Evolutionary conservation across 2,797 vertebrate species (phyloP).

Genomic region (Trichosurus vulpecula): DNA sequence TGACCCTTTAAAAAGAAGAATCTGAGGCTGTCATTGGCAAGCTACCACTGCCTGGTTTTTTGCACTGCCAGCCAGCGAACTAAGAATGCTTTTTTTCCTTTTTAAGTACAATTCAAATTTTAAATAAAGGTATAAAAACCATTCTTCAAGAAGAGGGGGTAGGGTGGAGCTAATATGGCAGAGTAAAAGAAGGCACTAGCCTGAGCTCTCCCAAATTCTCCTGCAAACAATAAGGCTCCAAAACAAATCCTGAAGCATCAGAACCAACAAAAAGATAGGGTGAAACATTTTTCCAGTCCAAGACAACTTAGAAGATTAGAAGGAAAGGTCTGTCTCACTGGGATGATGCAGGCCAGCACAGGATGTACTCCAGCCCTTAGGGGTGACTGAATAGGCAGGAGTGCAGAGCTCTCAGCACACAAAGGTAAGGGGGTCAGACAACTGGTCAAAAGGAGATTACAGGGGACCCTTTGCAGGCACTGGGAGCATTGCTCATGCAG

Average conservation of each 20-base stretch:
- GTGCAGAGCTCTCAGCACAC: neutral
- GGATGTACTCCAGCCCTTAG: neutral
- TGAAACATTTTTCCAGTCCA: neutral
- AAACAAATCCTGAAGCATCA: neutral
- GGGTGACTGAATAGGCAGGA: neutral
- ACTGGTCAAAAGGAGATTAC: neutral
- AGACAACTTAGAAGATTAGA: neutral
- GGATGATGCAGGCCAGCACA: neutral
- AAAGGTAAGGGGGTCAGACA: neutral
- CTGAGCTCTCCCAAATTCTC: neutral
- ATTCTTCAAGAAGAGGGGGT: neutral
- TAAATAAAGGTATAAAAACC: neutral
- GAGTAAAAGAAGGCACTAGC: neutral
- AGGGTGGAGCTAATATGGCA: neutral
- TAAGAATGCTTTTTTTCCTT: neutral
- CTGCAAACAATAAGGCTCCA: neutral
- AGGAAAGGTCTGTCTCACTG: neutral
- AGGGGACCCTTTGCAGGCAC: neutral
- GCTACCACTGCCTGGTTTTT: neutral
- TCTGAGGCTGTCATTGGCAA: neutral
- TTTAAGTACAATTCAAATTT: neutral
- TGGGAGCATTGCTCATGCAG: neutral
- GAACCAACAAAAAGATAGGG: neutral
- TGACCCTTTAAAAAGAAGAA: neutral
- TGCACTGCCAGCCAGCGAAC: neutral